phyloP scores from a whole-genome alignment of 2,113 vertebrate genomes.

The Phoenicopterus ruber region DNA sequence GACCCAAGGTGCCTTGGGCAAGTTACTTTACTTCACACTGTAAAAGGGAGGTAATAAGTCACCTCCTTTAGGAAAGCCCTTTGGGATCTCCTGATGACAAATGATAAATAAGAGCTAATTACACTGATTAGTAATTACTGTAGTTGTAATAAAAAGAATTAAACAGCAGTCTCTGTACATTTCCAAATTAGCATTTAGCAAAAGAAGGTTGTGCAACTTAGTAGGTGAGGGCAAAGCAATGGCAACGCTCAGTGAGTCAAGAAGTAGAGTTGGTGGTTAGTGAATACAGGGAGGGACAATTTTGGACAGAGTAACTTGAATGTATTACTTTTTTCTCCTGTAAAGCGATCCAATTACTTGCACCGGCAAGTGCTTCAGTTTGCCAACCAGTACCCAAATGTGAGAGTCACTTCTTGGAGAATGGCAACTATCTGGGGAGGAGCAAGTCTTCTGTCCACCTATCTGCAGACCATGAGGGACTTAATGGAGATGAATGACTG shows the following conservation, averaged over 20 bases:
- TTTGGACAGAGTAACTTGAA: not conserved
- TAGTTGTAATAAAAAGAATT: not conserved
- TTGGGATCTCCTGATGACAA: not conserved
- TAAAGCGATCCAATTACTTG: constrained; percentile 92
- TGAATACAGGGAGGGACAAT: not conserved
- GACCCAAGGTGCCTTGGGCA: not conserved
- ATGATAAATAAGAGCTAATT: not conserved
- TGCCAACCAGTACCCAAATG: constrained; percentile 84
- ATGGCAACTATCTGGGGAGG: constrained; percentile 99
- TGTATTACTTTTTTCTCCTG: constrained; percentile 36
- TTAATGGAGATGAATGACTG: constrained; percentile 94
- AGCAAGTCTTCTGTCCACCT: constrained; percentile 94
- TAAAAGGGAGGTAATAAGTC: not conserved
- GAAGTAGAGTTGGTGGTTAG: not conserved
- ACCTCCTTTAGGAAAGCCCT: not conserved
- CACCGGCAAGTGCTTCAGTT: constrained; percentile 88
- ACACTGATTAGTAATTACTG: not conserved
- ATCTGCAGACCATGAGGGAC: constrained; percentile 93
- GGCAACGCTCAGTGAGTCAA: not conserved
- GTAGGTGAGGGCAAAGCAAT: not conserved
- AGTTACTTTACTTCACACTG: not conserved
- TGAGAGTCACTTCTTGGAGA: constrained; percentile 93
- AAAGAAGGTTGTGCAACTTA: not conserved
- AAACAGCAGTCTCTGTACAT: not conserved
- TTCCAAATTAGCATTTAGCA: not conserved